A percentile compares a stretch with the other conserved stretches of the same genome.
phyloP scores from a whole-genome alignment of 2,888 invertebrate genomes.

The Xanthostigma xanthostigma region DNA sequence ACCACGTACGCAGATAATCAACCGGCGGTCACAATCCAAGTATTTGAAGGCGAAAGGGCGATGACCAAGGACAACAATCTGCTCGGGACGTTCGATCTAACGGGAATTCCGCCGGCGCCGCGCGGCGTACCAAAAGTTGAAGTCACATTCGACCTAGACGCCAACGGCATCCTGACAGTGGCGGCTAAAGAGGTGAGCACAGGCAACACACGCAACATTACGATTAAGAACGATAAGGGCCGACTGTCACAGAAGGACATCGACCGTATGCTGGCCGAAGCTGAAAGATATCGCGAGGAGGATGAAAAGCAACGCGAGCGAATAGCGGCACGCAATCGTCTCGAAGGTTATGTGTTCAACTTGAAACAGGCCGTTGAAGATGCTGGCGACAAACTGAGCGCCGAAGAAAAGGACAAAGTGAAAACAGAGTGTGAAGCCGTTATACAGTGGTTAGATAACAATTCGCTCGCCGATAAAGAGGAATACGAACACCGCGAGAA shows the following conservation, averaged over 20 bases:
- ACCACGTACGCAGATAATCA: constrained; percentile 56
- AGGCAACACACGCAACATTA: constrained; percentile 55
- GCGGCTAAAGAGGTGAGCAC: constrained; percentile 42
- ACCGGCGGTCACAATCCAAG: constrained; percentile 41
- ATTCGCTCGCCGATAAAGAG: constrained; percentile 47
- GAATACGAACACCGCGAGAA: constrained; percentile 48
- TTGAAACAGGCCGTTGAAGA: constrained; percentile 51
- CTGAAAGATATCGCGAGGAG: constrained; percentile 56
- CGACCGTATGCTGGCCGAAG: constrained; percentile 61
- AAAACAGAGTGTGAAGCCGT: constrained; percentile 37
- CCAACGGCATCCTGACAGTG: constrained; percentile 49
- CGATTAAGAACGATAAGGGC: constrained; percentile 71
- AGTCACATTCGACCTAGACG: constrained; percentile 58
- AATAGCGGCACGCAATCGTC: constrained; percentile 51
- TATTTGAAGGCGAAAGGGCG: constrained; percentile 56
- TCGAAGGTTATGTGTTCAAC: constrained; percentile 53
- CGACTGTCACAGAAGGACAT: constrained; percentile 68
- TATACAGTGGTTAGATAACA: constrained; percentile 51
- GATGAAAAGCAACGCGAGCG: constrained; percentile 53
- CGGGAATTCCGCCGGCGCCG: constrained; percentile 54
- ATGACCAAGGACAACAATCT: constrained; percentile 71
- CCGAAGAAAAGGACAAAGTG: constrained; percentile 45
- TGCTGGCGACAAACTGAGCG: constrained; percentile 42
- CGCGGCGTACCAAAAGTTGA: constrained; percentile 52
- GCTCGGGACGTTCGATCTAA: constrained; percentile 46